A percentile compares a stretch with the other conserved stretches of the same genome.
Conservation (phyloP, 2,113 vertebrate species). For the Sinocyclocheilus anophthalmus region DNA sequence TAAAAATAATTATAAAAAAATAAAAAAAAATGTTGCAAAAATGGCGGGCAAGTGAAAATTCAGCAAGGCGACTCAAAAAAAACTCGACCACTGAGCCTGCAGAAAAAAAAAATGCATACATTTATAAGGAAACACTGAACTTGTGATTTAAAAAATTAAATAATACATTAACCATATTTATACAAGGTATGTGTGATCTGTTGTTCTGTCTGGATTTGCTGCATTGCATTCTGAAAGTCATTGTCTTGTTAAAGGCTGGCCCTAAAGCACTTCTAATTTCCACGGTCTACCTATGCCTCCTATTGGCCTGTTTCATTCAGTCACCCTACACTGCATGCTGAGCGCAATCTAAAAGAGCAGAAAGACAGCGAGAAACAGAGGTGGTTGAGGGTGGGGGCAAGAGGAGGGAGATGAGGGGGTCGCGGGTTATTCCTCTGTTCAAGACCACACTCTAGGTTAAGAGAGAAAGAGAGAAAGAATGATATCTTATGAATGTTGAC, state of each 20-base stretch:
- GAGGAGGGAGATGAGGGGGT: neutral
- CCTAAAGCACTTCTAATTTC: slow-evolving; percentile 63
- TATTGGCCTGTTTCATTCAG: slow-evolving; percentile 82
- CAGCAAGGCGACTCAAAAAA: too few species aligned
- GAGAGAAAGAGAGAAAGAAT: slow-evolving; percentile 19
- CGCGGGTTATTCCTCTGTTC: too few species aligned
- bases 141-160: too few species aligned
- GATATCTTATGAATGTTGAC: slow-evolving; percentile 76
- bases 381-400: slow-evolving; percentile 46
- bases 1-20: too few species aligned
- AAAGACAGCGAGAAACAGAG: slow-evolving; percentile 64
- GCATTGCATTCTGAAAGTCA: slow-evolving; percentile 47
- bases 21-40: too few species aligned
- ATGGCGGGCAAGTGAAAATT: too few species aligned
- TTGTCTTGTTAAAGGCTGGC: slow-evolving; percentile 54
- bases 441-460: too few species aligned
- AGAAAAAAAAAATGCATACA: too few species aligned
- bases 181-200: neutral
- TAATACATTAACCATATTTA: too few species aligned
- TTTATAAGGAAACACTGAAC: too few species aligned
- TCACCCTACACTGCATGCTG: slow-evolving; percentile 59
- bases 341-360: slow-evolving; percentile 65
- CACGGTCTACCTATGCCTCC: slow-evolving; percentile 87
- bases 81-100: too few species aligned
- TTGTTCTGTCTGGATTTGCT: slow-evolving; percentile 31